Evolutionary conservation across 2,113 vertebrate genomes (phyloP), one percentile per base, ranked within the genome.

Genomic region (Chionomys nivalis): DNA sequence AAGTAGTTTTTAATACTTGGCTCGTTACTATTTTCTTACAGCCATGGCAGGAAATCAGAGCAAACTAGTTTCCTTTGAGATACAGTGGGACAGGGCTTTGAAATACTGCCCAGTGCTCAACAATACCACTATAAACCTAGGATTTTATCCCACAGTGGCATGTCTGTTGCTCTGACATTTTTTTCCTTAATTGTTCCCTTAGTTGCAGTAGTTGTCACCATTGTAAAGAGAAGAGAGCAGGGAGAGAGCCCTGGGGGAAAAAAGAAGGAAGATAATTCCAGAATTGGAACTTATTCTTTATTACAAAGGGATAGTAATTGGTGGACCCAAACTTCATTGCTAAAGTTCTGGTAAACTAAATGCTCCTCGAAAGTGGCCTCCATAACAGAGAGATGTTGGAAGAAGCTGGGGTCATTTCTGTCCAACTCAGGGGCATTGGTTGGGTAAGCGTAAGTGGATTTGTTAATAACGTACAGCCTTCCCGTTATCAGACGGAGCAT

Each of bases 11-110:
- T 92, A 31, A 47, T 76, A 21, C 39, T 88, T 83, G 73, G 52
- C 23, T 96, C 94, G 33, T 79, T 94, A 44, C 88, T 66, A 88
- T 95, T 93, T 85, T 91, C 44, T 24, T 78, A 23, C 7, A 82
- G 44, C 26, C 39, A 88, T 21, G n/a, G 3, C 31, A 47, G 68
- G 44, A 78, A 82, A 95, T 16, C 65, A 91, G 24, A 76, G 33
- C 17, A 96, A 96, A 13, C 1, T 2, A 66, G 26, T 63, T 96
- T 86, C 82, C 66, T 94, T 97, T 36, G 76, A 61, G 19, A 93
- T 52, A 77, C 2, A 87, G 1, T 3, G 33, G 88, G 87, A 65
- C 96, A 82, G 11, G 26, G 12, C 94, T 96, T 96, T 92, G 94
- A 94, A 96, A 31, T 63, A 14, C 66, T 68, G 95, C 63, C 75